Percentiles rank a stretch among this genome's conserved stretches.
phyloP scores from a whole-genome alignment of 1,140 invertebrate species.

The Mya arenaria region DNA sequence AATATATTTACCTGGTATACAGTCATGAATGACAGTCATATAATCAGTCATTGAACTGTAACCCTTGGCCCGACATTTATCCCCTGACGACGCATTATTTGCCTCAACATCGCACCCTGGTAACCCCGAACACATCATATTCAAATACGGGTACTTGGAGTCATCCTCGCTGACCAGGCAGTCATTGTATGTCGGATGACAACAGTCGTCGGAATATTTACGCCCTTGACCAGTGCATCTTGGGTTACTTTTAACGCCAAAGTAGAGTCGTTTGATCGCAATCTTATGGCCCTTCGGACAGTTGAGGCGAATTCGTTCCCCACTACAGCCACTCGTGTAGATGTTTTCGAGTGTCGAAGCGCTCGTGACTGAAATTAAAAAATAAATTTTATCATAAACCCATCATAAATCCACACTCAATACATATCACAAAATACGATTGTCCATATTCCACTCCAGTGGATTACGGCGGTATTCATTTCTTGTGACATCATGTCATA shows the following conservation, averaged over 20 bases:
- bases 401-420: too few relatives aligned
- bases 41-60: conserved; percentile 56
- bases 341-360: conserved; percentile 57
- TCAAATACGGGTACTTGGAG: conserved; percentile 63
- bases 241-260: conserved; percentile 62
- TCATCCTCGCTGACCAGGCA: conserved; percentile 67
- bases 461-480: too few relatives aligned
- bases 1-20: conserved; percentile 63
- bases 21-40: conserved; percentile 71
- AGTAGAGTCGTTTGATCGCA: conserved; percentile 70
- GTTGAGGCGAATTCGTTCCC: conserved; percentile 57
- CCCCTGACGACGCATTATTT: conserved; percentile 49
- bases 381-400: too few relatives aligned
- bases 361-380: too few relatives aligned
- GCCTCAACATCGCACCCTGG: conserved; percentile 58
- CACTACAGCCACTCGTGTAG: conserved; percentile 65
- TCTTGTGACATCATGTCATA: too few relatives aligned
- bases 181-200: conserved; percentile 59
- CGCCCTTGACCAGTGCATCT: conserved; percentile 43
- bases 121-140: conserved; percentile 68
- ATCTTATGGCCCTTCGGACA: conserved; percentile 63
- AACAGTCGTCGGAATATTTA: conserved; percentile 57
- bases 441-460: too few relatives aligned
- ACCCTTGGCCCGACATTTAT: conserved; percentile 29
- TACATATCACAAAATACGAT: too few relatives aligned